These are phyloP conservation scores for Lophochroa leadbeateri DNA, from an alignment of 2,113 vertebrate species.

Conservation along the genomic window DNA sequence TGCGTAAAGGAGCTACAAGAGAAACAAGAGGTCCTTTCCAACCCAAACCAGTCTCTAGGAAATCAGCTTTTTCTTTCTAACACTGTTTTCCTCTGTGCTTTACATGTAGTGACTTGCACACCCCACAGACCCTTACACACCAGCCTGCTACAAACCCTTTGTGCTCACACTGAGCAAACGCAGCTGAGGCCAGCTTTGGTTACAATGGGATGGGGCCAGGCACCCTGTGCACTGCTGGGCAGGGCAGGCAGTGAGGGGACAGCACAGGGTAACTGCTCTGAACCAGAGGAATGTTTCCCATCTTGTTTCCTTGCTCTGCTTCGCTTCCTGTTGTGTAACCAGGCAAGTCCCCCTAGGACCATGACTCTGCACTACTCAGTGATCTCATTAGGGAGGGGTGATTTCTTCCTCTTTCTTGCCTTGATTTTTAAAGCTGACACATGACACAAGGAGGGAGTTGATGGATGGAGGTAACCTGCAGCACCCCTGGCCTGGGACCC, in stretches of 20 bases:
- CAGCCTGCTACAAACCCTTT: not conserved
- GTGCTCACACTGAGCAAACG: not conserved
- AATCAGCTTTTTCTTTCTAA: not conserved
- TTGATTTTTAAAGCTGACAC: conserved; percentile 10
- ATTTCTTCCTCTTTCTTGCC: not conserved
- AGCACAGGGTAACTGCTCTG: not conserved
- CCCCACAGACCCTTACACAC: not conserved
- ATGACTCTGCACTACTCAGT: conserved; percentile 59
- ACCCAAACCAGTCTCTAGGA: not conserved
- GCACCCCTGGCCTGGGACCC: not conserved
- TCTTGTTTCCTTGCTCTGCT: not conserved
- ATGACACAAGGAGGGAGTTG: conserved; percentile 40
- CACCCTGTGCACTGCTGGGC: not conserved
- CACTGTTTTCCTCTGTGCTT: not conserved
- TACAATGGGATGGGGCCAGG: not conserved
- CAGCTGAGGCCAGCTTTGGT: not conserved
- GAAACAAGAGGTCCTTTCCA: not conserved
- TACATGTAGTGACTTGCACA: rapidly evolving
- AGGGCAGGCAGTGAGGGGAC: not conserved
- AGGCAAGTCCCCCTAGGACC: conserved; percentile 11
- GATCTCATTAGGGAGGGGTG: conserved; percentile 53
- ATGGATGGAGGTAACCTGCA: conserved; percentile 26
- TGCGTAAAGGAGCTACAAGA: not conserved
- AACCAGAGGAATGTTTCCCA: not conserved
- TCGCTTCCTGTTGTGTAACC: conserved; percentile 12